Evolutionary conservation across 2,113 vertebrate species (phyloP), one percentile per base, ranked within the genome.

Genomic region (Peromyscus leucopus): DNA sequence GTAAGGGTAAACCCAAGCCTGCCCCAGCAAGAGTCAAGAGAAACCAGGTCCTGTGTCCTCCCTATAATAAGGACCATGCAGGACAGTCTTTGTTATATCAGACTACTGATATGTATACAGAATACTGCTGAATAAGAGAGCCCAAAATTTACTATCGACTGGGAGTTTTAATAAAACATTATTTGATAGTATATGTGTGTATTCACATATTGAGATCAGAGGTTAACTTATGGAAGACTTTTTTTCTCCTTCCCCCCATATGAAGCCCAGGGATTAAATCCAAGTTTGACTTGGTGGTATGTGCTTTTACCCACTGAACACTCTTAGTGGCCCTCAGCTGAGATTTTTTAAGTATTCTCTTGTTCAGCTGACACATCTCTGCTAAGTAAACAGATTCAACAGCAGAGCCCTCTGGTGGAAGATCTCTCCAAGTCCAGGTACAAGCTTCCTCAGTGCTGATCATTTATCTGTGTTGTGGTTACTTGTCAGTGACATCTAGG

Each of bases 401-500:
- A 69, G 55, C 76, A 93, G 85, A 83, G 80, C 76, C 75, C 72
- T 65, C 85, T 84, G 42, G 36, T 80, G 74, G 91, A 13, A 65
- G 90, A 71, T 78, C 82, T 86, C 86, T 72, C 80, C 33, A 86
- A 86, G 46, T 86, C 36, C 48, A 91, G 48, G 55, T 22, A 21
- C 46, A 83, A 67, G 79, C 48, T 57, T 90, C 63, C 80, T 59
- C 36, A 61, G 7, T 24, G 48, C 33, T 65, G 7, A 55, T 80
- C 69, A 55, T 86, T 42, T 7, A 16, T 91, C 0, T 57, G 15
- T 79, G 72, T 74, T 19, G 57, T 85, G 65, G 39, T 65, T 65
- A 57, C 24, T 42, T 17, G 48, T 74, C 33, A 13, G 80, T 75
- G 7, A 51, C 51, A 51, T 51, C 11, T 11, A 46, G 65, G 69